Evolutionary conservation across 1,140 invertebrate species (phyloP), one percentile per base, ranked within the genome.

Genomic region (Drosophila sechellia): DNA sequence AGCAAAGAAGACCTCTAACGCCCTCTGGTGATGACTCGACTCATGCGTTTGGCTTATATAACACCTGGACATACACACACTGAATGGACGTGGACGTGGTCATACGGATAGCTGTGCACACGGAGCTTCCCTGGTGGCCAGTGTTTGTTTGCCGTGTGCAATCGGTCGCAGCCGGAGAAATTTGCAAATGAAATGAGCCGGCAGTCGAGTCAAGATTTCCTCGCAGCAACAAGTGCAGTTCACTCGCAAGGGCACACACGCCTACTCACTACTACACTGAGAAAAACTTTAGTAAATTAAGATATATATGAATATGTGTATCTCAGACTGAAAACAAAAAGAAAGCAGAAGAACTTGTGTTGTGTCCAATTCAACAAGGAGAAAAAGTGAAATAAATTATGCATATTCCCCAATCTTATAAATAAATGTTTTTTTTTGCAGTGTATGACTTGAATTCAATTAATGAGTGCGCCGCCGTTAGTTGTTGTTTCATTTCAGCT

Each of bases 111-210:
- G 45, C 45, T 52, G 43, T 22, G 43, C 20, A n/a, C 20, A 25
- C 66, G 35, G 46, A 20, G 42, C 68, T 57, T 53, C 22, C 50
- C 73, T 55, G 12, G 69, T 34, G 65, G 66, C 66, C 35, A 43
- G 34, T 70, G 54, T 55, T 70, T 70, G 54, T 55, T 70, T 72
- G 43, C 70, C 66, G 45, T 79, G 79, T 79, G 50, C 49, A 64
- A 61, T 71, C 57, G 71, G 70, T 64, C 42, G 49, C 43, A 68
- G 37, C 42, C 60, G 76, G 81, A 64, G 46, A 77, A 59, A 84
- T 84, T 80, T 80, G 81, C 81, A 84, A 85, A 72, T 42, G 39
- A 54, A 85, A 85, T 80, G 50, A 77, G 72, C 61, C 77, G 76
- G 77, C 55, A 49, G 69, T 39, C 43, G 31, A 48, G 52, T 71